phyloP scores from a whole-genome alignment of 2,113 vertebrate genomes.

The Apteryx mantelli region DNA sequence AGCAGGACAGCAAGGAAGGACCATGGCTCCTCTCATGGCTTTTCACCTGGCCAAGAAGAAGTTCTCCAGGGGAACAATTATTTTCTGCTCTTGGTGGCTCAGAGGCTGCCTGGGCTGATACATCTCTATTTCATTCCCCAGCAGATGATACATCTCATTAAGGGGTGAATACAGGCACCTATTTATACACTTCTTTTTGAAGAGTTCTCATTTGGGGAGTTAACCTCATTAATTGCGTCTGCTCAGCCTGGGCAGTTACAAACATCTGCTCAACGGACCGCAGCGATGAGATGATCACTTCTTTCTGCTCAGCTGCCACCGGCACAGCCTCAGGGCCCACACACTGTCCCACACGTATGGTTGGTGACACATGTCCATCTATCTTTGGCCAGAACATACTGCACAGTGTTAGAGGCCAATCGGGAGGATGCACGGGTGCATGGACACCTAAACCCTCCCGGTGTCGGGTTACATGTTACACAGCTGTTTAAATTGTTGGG shows the following conservation, averaged over 20 bases:
- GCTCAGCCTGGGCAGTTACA: not conserved
- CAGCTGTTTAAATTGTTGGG: conserved; percentile 44
- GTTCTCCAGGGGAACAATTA: not conserved
- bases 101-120: not conserved
- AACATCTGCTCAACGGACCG: not conserved
- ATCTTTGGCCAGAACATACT: fast-evolving
- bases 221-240: not conserved
- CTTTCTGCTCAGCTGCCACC: not conserved
- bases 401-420: fast-evolving
- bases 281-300: not conserved
- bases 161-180: not conserved
- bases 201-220: not conserved
- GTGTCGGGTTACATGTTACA: not conserved
- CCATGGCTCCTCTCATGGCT: fast-evolving
- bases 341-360: fast-evolving
- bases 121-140: not conserved
- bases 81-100: not conserved
- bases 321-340: fast-evolving
- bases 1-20: not conserved
- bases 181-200: not conserved
- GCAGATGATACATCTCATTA: not conserved
- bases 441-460: not conserved
- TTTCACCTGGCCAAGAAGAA: not conserved
- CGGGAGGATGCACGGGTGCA: not conserved
- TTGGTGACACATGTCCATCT: fast-evolving